phyloP scores from a whole-genome alignment of 2,113 vertebrate species.

The Tetrao urogallus region DNA sequence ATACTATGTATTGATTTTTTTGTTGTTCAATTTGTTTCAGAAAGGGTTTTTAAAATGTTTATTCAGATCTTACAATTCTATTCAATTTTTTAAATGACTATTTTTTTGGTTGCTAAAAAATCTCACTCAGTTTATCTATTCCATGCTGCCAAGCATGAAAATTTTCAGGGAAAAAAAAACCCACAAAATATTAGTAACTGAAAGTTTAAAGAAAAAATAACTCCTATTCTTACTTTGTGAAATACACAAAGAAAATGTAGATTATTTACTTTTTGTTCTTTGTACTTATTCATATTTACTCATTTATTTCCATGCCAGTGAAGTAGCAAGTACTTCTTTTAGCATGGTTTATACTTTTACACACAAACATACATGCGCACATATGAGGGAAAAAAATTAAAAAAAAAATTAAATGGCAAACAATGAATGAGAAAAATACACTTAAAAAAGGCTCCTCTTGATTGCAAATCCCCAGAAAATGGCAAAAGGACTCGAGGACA shows the following conservation, averaged over 20 bases:
- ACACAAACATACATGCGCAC: neutral
- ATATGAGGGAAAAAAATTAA: neutral
- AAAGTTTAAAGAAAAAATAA: neutral
- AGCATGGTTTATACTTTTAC: neutral
- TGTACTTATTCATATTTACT: neutral
- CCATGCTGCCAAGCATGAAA: neutral
- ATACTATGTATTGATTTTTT: neutral
- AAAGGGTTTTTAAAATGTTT: neutral
- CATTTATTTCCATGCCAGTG: neutral
- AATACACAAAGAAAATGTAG: neutral
- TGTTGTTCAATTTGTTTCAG: neutral
- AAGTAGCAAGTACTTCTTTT: neutral
- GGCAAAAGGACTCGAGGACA: neutral
- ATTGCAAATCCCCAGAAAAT: slow-evolving; percentile 12
- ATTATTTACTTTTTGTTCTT: neutral
- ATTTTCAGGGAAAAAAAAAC: neutral
- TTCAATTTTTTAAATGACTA: neutral
- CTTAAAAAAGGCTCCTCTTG: neutral
- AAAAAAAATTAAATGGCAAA: neutral
- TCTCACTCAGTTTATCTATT: neutral
- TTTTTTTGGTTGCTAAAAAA: neutral
- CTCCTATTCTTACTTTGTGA: neutral
- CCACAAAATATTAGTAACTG: neutral
- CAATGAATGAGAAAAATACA: neutral
- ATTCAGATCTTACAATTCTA: neutral